Evolutionary conservation across 2,888 invertebrate species (phyloP), one percentile per base, ranked within the genome.

Genomic region (Xylota segnis): DNA sequence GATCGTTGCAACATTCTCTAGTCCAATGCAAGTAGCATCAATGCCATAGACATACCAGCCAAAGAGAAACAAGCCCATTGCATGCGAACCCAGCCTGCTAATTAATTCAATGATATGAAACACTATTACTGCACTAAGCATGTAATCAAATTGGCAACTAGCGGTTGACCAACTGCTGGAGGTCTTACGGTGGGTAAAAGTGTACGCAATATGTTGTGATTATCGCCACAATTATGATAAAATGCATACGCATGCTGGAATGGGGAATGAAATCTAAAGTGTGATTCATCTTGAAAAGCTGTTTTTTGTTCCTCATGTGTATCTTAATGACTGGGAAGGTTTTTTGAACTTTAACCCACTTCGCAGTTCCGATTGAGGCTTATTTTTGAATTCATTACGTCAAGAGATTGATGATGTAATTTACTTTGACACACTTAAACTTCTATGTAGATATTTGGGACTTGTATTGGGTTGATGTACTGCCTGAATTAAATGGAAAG

Each of bases 21-120:
- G 59, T 14, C 61, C 52, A 52, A 40, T 52, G 27, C 37, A 61
- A 47, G 50, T 40, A 27, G 27, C 52, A 16, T 52, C 40, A 72
- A 47, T 59, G 47, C 10, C 47, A 61, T n/a, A 37, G 27, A 29
- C 50, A 18, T 50, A 18, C 50, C 47, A 34, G 34, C 27, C 27
- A 27, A 27, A 61, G 43, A 9, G 27, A 27, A 40, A 16, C 58
- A 18, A 18, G 34, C n/a, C 29, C 6, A n/a, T 14, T 18, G 56
- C 32, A 43, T 5, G 32, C 45, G n/a, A 58, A 5, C 3, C 10
- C 43, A 45, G 56, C 56, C 5, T 70, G 70, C 16, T 70, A 58
- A 70, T 70, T 70, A 45, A 56, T 18, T 29, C 32, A 56, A 37
- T 18, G 37, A 37, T 37, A 58, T 58, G 16, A 23, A n/a, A 34